Conservation (phyloP, 1,140 invertebrate species). For the Globodera ellingtonae region DNA sequence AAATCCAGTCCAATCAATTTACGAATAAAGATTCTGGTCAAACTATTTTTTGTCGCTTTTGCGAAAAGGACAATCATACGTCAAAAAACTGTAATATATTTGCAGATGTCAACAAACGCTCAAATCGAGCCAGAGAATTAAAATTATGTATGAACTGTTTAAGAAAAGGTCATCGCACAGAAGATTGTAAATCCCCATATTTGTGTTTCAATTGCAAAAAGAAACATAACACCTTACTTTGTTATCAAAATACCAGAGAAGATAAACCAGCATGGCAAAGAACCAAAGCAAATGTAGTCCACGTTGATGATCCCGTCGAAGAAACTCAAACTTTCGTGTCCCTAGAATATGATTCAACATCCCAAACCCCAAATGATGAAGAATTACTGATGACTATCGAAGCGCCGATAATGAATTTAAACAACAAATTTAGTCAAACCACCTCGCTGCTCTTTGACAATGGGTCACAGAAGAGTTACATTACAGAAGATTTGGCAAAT, state of each 20-base stretch:
- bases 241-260: not conserved
- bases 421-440: not conserved
- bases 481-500: no score
- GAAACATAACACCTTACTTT: not conserved
- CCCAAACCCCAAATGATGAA: not conserved
- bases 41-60: not conserved
- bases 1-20: not conserved
- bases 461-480: no score
- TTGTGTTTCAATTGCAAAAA: not conserved
- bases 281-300: not conserved
- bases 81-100: not conserved
- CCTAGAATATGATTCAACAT: not conserved
- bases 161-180: not conserved
- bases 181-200: not conserved
- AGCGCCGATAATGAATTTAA: not conserved
- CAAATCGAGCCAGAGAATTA: not conserved
- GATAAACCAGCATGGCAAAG: not conserved
- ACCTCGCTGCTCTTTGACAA: not conserved
- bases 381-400: not conserved
- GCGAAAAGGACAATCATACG: not conserved
- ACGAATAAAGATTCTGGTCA: not conserved
- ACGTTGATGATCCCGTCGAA: not conserved
- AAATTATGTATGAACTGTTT: not conserved
- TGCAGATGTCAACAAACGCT: not conserved
- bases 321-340: not conserved